phyloP scores from a whole-genome alignment of 1,140 invertebrate species.

The Hermatobates lingyangjiaoensis region DNA sequence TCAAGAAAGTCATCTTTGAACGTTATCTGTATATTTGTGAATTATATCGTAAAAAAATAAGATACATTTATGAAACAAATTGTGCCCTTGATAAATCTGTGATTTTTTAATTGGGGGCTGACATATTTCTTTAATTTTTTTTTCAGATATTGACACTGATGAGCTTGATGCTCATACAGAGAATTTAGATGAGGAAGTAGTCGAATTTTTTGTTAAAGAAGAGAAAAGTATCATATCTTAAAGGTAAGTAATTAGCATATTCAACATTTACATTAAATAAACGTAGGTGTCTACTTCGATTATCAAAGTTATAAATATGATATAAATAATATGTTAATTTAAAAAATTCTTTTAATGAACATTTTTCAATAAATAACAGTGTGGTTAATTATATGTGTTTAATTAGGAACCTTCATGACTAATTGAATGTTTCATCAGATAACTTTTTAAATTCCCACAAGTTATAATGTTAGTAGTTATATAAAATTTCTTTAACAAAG shows the following conservation, averaged over 20 bases:
- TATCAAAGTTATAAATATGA: background rate
- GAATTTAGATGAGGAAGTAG: conserved; percentile 83
- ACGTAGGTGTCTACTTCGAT: background rate
- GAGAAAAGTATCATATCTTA: conserved; percentile 62
- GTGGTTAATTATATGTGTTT: background rate
- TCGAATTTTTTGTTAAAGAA: conserved; percentile 96
- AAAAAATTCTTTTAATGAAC: background rate
- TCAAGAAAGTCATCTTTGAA: no score
- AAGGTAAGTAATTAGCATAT: no score
- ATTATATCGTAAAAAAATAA: background rate
- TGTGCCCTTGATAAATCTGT: background rate
- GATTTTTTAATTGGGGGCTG: background rate
- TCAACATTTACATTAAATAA: no score
- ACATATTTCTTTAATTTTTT: conserved; percentile 14
- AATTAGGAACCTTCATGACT: background rate
- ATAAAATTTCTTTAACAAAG: no score
- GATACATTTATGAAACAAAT: background rate
- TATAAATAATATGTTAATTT: background rate
- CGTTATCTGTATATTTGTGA: background rate
- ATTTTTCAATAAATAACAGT: background rate
- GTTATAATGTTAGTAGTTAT: no score
- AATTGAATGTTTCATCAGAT: no score
- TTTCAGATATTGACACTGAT: conserved; percentile 80
- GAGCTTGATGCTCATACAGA: conserved; percentile 63
- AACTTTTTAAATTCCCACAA: no score